Evolutionary conservation across 2,113 vertebrate genomes (phyloP).

Genomic region (Gymnarchus niloticus): DNA sequence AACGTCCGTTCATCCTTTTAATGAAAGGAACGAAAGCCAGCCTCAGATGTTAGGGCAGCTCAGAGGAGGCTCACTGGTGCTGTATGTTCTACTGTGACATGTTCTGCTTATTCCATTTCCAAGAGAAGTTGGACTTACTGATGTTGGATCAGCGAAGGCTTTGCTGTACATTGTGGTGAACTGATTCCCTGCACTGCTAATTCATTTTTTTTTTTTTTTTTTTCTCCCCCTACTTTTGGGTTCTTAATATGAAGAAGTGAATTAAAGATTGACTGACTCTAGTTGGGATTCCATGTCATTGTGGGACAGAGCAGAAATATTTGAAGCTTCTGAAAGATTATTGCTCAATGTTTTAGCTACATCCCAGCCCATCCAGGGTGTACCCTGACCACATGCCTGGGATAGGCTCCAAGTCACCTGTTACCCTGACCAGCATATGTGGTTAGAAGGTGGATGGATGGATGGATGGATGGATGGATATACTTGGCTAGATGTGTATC

Average conservation of each 20-base stretch:
- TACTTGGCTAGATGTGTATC: background rate
- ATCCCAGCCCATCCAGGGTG: too few species aligned
- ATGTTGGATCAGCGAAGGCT: background rate
- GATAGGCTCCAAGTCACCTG: too few species aligned
- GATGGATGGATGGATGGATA: too few species aligned
- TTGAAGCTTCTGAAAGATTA: constrained; percentile 2
- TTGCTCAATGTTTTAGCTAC: too few species aligned
- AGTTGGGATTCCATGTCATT: background rate
- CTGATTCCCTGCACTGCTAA: background rate
- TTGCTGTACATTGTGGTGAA: background rate
- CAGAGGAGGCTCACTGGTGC: background rate
- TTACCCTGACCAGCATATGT: too few species aligned
- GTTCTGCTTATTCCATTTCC: background rate
- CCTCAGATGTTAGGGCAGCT: background rate
- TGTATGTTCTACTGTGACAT: background rate
- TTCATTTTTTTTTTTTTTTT: too few species aligned
- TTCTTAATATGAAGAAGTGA: background rate
- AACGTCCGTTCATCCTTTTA: background rate
- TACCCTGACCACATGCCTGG: too few species aligned
- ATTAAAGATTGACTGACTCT: background rate
- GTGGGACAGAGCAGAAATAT: background rate
- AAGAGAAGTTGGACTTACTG: background rate
- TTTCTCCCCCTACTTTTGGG: background rate
- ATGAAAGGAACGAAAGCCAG: background rate
- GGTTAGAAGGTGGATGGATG: too few species aligned